Conservation (phyloP, 2,113 vertebrate genomes). For the Oostethus manadensis region DNA sequence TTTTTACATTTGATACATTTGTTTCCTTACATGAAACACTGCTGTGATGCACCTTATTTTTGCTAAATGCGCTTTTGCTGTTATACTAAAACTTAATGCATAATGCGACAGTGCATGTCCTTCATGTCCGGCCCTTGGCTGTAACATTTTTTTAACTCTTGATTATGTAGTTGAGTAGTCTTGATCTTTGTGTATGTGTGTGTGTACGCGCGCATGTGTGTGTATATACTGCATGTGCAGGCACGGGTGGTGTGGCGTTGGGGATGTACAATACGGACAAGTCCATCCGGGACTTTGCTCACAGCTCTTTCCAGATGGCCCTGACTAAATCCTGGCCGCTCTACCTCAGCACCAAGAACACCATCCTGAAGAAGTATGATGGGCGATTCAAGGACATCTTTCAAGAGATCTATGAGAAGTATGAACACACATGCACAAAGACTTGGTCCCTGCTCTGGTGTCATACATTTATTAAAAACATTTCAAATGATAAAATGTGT, state of each 20-base stretch:
- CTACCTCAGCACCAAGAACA: conserved; percentile 99
- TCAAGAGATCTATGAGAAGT: conserved; percentile 98
- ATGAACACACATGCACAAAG: conserved; percentile 17
- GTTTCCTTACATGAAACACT: too few relatives aligned
- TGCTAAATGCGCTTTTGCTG: too few relatives aligned
- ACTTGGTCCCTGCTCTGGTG: too few relatives aligned
- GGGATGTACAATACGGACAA: conserved; percentile 97
- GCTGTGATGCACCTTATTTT: too few relatives aligned
- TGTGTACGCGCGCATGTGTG: background rate
- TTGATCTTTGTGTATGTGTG: background rate
- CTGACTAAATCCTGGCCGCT: conserved; percentile 85
- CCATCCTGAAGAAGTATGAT: conserved; percentile 95
- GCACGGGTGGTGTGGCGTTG: conserved; percentile 87
- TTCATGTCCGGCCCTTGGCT: too few relatives aligned
- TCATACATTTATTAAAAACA: too few relatives aligned
- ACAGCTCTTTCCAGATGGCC: conserved; percentile 96
- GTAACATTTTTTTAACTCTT: too few relatives aligned
- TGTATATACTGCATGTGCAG: conserved; percentile 61
- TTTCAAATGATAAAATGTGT: too few relatives aligned
- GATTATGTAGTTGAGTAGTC: too few relatives aligned
- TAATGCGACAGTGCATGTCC: too few relatives aligned
- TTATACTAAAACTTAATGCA: too few relatives aligned
- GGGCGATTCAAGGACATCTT: conserved; percentile 98
- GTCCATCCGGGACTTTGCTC: conserved; percentile 93
- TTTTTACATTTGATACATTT: too few relatives aligned